Base-by-base conservation (phyloP, 1,140 invertebrate genomes). In the Ridgeia piscesae region DNA sequence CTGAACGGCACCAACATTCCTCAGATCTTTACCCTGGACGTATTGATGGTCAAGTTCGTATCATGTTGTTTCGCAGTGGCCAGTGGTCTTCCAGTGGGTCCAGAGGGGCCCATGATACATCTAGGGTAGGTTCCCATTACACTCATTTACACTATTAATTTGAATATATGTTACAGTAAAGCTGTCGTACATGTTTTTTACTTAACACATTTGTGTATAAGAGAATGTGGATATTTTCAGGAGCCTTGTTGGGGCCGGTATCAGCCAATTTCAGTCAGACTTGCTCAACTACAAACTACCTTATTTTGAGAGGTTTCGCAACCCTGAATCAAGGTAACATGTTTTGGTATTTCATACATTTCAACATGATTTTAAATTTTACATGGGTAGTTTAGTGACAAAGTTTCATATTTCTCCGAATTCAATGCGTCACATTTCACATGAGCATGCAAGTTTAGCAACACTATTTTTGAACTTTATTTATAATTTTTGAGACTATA, bases 261-360 rank as follows among this genome's bases (percentile, higher is more conserved):
- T 96, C 90, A 96, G 96, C 94, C 95, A 96, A 93, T 95, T 95
- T 88, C 95, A 94, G 90, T 96, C 95, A 33, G 95, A 95, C 88
- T 95, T 95, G 0, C 93, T 96, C n/a, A 94, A 94, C 91, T 93
- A 96, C 90, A 94, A 94, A 42, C 93, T 96, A 33, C 95, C 95
- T 27, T 94, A 96, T 89, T 96, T 96, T 94, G 94, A 95, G 91
- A 94, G 95, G 91, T 96, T 96, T 92, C 93, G 95, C 33, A 96
- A 96, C 91, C 95, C 96, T 89, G 96, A 96, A 94, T 95, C 95
- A 93, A 96, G 96, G 95, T 90, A 90, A 90, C n/a, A n/a, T 21
- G 14, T 90, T 90, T n/a, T 77, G 58, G 58, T 27, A 77, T 17
- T 77, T 77, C 0, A 21, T 77, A 77, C 17, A 77, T 21, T 77